Evolutionary conservation across 2,113 vertebrate genomes (phyloP), one percentile per base, ranked within the genome.

Genomic region (Phylloscopus trochiloides): DNA sequence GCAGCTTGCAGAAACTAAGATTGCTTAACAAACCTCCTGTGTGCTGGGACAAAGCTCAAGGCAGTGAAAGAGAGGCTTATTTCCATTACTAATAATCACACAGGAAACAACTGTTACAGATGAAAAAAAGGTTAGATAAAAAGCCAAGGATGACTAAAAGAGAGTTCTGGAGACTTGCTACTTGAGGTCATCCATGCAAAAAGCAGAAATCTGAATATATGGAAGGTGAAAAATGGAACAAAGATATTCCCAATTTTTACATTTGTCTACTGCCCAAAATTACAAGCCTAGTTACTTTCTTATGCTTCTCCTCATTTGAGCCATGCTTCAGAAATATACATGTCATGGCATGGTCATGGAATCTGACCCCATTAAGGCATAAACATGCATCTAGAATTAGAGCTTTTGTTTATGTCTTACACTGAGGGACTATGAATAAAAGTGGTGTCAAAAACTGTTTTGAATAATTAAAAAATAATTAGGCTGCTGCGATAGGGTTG

Each of bases 21-120:
- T 32, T 63, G 3, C 1, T 2, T 38, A 42, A 17, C 10, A 18
- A 22, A 17, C 21, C 24, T 82, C 17, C 6, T 50, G 0, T 6
- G 3, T 48, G 20, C 14, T 73, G 34, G 17, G 22, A 50, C 34
- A 92, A 68, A 88, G 34, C 71, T 91, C 28, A 57, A 43, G 17
- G n/a, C 55, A 72, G 7, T 20, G 31, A n/a, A 65, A 42, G n/a
- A 65, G 32, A 57, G 6, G 2, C 72, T 86, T 74, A 50, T 45
- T 81, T 77, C 17, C 18, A 9, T 70, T 74, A 21, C 18, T 87
- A 54, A 32, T 74, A 88, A 17, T 10, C 34, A 54, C 4, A 24
- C 7, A 10, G 9, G 55, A 70, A 62, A 48, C 3, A 29, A 54
- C 4, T 24, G 26, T 42, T 21, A 83, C 9, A 72, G 26, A 24